Conservation (phyloP, 2,888 invertebrate species). For the Meta bourneti region DNA sequence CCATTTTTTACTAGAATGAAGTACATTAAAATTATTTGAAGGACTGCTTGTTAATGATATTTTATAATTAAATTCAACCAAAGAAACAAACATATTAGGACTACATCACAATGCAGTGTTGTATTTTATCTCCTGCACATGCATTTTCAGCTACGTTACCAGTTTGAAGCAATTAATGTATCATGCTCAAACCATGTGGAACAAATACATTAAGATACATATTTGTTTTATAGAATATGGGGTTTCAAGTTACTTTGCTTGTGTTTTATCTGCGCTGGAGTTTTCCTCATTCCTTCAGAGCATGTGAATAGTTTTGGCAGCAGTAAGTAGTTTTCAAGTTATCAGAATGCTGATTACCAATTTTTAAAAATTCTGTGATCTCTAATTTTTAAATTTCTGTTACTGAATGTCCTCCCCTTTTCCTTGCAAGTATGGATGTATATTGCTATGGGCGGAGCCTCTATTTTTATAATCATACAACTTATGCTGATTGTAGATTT, state of each 20-base stretch:
- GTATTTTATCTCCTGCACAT: background rate
- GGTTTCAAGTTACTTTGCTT: constrained; percentile 80
- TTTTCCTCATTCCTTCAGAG: constrained; percentile 80
- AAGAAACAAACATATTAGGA: background rate
- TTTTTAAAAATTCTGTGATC: background rate
- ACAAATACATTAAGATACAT: no score
- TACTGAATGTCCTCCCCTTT: constrained; percentile 7
- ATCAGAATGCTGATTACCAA: background rate
- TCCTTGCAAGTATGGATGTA: constrained; percentile 82
- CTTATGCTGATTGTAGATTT: constrained; percentile 82
- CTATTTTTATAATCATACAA: constrained; percentile 81
- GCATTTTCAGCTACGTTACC: background rate
- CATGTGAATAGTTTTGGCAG: constrained; percentile 79
- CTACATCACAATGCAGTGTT: background rate
- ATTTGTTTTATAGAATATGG: constrained; percentile 78
- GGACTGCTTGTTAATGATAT: background rate
- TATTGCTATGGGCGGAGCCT: constrained; percentile 81
- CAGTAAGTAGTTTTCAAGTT: constrained; percentile 79
- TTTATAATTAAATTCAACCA: background rate
- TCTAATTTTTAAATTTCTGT: background rate
- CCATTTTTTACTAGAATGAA: no score
- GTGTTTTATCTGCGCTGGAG: constrained; percentile 80
- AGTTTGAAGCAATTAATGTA: no score
- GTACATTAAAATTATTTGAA: background rate
- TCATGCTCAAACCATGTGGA: no score